Evolutionary conservation across 2,113 vertebrate species (phyloP).

Genomic region (Ornithorhynchus anatinus): DNA sequence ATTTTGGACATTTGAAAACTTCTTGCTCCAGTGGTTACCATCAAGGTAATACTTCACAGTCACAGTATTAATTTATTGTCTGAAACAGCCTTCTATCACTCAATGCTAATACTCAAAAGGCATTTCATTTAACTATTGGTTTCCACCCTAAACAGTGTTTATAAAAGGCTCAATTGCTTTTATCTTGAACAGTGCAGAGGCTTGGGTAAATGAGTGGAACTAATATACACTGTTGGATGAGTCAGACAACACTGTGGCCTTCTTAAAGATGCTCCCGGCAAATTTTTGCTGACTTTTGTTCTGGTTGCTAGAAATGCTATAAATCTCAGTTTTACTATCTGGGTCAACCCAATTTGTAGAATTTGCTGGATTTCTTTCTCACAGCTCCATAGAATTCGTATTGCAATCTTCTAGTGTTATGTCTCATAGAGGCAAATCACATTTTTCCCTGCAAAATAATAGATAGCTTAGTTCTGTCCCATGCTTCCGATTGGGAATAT

Average conservation of each 20-base stretch:
- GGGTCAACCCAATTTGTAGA: conserved; percentile 22
- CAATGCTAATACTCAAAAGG: background rate
- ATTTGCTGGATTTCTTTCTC: conserved; percentile 20
- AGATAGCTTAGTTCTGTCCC: no score
- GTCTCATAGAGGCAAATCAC: background rate
- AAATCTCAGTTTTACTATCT: conserved; percentile 54
- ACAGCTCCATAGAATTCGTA: background rate
- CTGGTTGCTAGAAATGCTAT: conserved; percentile 52
- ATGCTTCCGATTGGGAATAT: no score
- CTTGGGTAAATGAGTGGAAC: background rate
- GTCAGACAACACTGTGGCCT: conserved; percentile 31
- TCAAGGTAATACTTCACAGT: background rate
- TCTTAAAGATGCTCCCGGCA: conserved; percentile 27
- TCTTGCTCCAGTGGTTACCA: background rate
- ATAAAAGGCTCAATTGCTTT: background rate
- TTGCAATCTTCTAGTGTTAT: conserved; percentile 4
- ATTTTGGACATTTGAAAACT: conserved; percentile 5
- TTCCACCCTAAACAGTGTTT: background rate
- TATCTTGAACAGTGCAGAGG: background rate
- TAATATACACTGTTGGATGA: background rate
- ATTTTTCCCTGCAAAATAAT: background rate
- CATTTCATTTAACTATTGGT: background rate
- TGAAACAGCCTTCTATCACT: background rate
- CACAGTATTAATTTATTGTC: background rate
- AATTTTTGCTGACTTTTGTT: conserved; percentile 54